Evolutionary conservation across 2,888 invertebrate genomes (phyloP).

Genomic region (Trissolcus brochymenae): DNA sequence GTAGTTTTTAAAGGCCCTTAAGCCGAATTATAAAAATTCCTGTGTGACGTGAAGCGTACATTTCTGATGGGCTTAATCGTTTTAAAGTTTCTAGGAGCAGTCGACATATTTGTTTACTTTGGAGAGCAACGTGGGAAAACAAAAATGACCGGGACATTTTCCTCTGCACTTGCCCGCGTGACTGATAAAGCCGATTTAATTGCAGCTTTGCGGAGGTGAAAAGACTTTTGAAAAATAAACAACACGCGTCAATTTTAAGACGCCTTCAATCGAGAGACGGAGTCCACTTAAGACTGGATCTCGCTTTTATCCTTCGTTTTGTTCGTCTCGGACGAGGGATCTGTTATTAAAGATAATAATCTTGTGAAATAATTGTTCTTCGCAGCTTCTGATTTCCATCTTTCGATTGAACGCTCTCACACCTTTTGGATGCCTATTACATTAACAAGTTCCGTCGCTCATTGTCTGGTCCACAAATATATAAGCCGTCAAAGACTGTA

Average conservation of each 20-base stretch:
- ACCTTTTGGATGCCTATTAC: slow-evolving; percentile 71
- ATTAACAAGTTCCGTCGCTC: slow-evolving; percentile 74
- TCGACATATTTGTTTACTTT: slow-evolving; percentile 29
- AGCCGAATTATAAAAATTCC: not conserved
- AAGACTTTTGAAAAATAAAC: slow-evolving; percentile 53
- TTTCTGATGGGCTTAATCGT: not conserved
- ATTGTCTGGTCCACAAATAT: slow-evolving; percentile 70
- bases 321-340: slow-evolving; percentile 45
- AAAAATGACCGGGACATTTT: not conserved
- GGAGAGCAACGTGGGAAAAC: slow-evolving; percentile 30
- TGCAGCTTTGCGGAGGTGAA: slow-evolving; percentile 5
- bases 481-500: slow-evolving; percentile 70
- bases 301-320: slow-evolving; percentile 19
- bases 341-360: slow-evolving; percentile 76
- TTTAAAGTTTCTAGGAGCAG: not conserved
- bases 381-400: slow-evolving; percentile 58
- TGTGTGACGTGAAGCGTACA: not conserved
- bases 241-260: slow-evolving; percentile 34
- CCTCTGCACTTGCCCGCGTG: slow-evolving; percentile 22
- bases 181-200: slow-evolving; percentile 16
- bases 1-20: not conserved
- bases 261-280: not conserved
- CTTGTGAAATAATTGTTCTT: slow-evolving; percentile 74
- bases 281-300: slow-evolving; percentile 14
- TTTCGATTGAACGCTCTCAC: slow-evolving; percentile 53